Conservation (phyloP, 2,797 vertebrate species). For the Nannoperca obscura region DNA sequence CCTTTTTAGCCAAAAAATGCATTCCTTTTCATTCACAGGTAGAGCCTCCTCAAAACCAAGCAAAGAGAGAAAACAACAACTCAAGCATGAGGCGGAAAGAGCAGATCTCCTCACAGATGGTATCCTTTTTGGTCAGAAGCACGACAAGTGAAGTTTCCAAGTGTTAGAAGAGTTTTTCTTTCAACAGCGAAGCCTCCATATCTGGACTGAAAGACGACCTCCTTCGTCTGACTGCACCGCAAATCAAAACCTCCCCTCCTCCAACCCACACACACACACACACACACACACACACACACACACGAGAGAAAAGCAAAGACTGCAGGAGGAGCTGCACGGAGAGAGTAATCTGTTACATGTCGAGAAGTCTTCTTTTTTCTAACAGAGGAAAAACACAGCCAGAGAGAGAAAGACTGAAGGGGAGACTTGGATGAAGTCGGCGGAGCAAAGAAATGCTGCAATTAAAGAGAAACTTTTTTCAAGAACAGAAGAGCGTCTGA, state of each 20-base stretch:
- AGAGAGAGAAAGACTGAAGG: constrained; percentile 17
- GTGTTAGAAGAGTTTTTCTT: constrained; percentile 51
- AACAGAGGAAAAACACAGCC: constrained; percentile 1
- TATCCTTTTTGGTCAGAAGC: not conserved
- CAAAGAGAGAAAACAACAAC: not conserved
- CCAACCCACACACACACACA: constrained; percentile 55
- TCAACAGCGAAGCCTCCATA: constrained; percentile 64
- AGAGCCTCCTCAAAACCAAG: constrained; percentile 16
- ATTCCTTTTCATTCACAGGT: constrained; percentile 51
- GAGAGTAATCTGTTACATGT: constrained; percentile 53
- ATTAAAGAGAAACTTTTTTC: constrained; percentile 42
- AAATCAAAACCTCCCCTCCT: constrained; percentile 75
- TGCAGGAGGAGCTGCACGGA: constrained; percentile 63
- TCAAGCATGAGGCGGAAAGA: not conserved
- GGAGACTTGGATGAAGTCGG: constrained; percentile 20
- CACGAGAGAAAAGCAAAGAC: constrained; percentile 45
- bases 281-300: constrained; percentile 33
- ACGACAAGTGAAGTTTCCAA: constrained; percentile 18
- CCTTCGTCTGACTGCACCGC: constrained; percentile 70
- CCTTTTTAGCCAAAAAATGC: constrained; percentile 20
- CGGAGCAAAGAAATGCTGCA: constrained; percentile 38
- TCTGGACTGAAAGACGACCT: constrained; percentile 77
- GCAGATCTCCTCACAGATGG: not conserved
- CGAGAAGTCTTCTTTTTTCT: constrained; percentile 33
- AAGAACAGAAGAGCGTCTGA: constrained; percentile 45